A percentile compares a stretch with the other conserved stretches of the same genome.
Evolutionary conservation across 2,888 invertebrate genomes (phyloP).

Genomic region (Tuta absoluta): DNA sequence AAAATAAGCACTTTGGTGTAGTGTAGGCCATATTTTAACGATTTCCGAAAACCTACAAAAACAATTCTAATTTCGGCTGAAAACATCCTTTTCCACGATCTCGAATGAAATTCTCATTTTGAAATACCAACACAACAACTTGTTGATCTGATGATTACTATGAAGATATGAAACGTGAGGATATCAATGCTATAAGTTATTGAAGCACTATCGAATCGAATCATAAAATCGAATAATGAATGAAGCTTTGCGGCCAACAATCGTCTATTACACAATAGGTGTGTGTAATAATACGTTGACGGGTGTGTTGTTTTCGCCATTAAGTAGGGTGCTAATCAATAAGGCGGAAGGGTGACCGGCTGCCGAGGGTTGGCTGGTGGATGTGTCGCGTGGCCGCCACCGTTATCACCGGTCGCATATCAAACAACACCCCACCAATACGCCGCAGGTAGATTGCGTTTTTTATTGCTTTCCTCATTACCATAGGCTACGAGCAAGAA

Average conservation of each 20-base stretch:
- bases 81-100: background rate
- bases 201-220: too few species aligned
- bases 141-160: background rate
- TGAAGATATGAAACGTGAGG: background rate
- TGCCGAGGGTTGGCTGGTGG: slow-evolving; percentile 71
- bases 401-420: slow-evolving; percentile 76
- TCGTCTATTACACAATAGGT: slow-evolving; percentile 19
- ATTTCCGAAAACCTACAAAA: slow-evolving; percentile 9
- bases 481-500: slow-evolving; percentile 13
- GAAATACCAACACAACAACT: background rate
- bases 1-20: background rate
- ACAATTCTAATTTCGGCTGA: background rate
- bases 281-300: slow-evolving; percentile 39
- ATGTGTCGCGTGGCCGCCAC: slow-evolving; percentile 72
- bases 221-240: background rate
- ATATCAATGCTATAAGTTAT: too few species aligned
- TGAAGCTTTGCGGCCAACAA: background rate
- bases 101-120: background rate
- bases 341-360: slow-evolving; percentile 75
- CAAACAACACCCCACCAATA: slow-evolving; percentile 63
- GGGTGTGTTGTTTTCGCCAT: slow-evolving; percentile 58
- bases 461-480: slow-evolving; percentile 32
- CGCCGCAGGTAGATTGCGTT: slow-evolving; percentile 33
- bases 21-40: slow-evolving; percentile 30
- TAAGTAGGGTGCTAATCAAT: slow-evolving; percentile 73